Conservation (phyloP, 2,113 vertebrate species). For the Antennarius striatus region DNA sequence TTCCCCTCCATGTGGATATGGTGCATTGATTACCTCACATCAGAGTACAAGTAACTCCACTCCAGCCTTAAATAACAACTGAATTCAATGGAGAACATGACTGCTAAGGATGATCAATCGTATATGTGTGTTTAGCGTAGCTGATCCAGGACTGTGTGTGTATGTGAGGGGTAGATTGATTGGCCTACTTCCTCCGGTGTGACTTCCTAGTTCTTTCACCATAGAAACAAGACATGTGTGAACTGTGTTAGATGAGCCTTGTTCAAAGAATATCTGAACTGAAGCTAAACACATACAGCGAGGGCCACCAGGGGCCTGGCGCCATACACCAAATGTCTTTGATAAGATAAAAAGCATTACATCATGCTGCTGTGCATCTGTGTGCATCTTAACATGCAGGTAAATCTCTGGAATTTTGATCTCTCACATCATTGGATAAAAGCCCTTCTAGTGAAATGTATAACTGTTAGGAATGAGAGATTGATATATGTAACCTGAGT, state of each 20-base stretch:
- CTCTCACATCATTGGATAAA: slow-evolving; percentile 9
- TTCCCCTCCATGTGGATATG: neutral
- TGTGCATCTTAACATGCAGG: slow-evolving; percentile 27
- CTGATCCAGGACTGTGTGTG: neutral
- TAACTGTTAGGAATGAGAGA: slow-evolving; percentile 27
- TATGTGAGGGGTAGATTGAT: slow-evolving; percentile 25
- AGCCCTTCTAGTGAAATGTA: slow-evolving; percentile 40
- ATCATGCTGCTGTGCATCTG: slow-evolving; percentile 29
- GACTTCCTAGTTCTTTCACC: slow-evolving; percentile 39
- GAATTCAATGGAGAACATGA: no score
- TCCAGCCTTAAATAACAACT: neutral
- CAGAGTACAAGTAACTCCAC: neutral
- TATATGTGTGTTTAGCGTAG: no score
- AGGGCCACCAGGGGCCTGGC: neutral
- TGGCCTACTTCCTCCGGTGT: slow-evolving; percentile 35
- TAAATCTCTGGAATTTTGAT: slow-evolving; percentile 36
- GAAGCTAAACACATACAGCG: slow-evolving; percentile 19
- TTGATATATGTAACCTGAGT: slow-evolving; percentile 33
- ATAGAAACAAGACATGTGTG: slow-evolving; percentile 26
- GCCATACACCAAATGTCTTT: slow-evolving; percentile 21
- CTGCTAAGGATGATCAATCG: no score
- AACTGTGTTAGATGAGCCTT: slow-evolving; percentile 30
- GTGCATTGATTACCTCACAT: neutral
- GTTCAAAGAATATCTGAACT: slow-evolving; percentile 22
- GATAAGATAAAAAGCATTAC: slow-evolving; percentile 46